Conservation (phyloP, 2,888 invertebrate species). For the Cataglyphis altisquamis region DNA sequence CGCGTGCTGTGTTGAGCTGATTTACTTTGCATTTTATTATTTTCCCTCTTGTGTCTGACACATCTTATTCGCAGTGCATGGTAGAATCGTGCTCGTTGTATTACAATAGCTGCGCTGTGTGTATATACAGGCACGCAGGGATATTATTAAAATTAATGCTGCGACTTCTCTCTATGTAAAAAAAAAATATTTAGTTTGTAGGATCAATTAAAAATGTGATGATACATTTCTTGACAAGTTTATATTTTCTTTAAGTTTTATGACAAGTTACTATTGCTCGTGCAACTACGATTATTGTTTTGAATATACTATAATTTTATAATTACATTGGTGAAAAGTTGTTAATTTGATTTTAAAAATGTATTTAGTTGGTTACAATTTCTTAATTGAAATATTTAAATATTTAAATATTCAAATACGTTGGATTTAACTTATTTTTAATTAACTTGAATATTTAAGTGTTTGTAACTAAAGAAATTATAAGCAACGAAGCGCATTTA, state of each 20-base stretch:
- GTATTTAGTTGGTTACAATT: not conserved
- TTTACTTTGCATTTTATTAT: constrained; percentile 37
- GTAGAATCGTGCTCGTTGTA: constrained; percentile 4
- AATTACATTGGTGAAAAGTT: too few species aligned
- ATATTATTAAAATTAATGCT: not conserved
- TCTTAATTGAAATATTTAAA: not conserved
- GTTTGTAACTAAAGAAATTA: not conserved
- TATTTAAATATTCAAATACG: too few species aligned
- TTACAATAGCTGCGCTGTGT: not conserved
- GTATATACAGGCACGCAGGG: not conserved
- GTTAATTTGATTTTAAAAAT: too few species aligned
- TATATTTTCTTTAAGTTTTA: constrained; percentile 14
- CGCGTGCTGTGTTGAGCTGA: constrained; percentile 29
- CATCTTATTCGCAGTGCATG: not conserved
- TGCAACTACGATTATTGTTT: not conserved
- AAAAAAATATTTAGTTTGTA: not conserved
- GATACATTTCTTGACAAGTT: not conserved
- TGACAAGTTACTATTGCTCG: not conserved
- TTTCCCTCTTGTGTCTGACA: not conserved
- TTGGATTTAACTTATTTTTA: too few species aligned
- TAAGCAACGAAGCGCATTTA: not conserved
- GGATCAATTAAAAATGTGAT: not conserved
- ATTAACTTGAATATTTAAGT: too few species aligned
- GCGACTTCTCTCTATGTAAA: not conserved
- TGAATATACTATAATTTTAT: not conserved